Base-by-base conservation (phyloP, 2,113 vertebrate genomes). In the Nestor notabilis region DNA sequence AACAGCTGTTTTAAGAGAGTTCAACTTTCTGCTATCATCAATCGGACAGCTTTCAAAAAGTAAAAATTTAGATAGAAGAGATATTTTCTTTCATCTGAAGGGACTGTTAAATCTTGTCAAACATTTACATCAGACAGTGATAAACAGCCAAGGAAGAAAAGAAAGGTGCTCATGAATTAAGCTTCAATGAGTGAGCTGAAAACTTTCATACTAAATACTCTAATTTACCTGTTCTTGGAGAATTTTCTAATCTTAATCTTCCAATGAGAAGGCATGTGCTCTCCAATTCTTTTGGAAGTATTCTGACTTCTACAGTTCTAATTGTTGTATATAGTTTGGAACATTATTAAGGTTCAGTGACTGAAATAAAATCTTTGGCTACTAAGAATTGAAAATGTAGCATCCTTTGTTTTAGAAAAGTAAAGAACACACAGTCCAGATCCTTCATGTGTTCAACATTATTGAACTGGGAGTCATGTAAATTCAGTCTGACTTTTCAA, bases 401-500 rank as follows among this genome's bases (percentile, higher is more conserved):
- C 69, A 78, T 77, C 55, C 4, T 0, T 80, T 92, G 79, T 68
- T 83, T n/a, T 84, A 63, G 46, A 81, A 79, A 81, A 68, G 39
- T 17, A 83, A 92, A 86, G 58, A 75, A 31, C 53, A 7, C n/a
- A 56, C 35, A 83, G 43, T 65, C 66, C 77, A 87, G 60, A 56
- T 68, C 66, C 49, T 91, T 91, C 47, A 71, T 31, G 49, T 70
- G 27, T 56, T 93, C 68, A 52, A 4, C 17, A 35, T 95, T 86
- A 70, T 12, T 83, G 68, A 80, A 46, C 55, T 88, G 63, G 17
- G 85, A 47, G 64, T 78, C 71, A 53, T 70, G 44, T 63, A 71
- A 81, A 76, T 90, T 96, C 81, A 44, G 53, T 68, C 66, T 86
- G 50, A 93, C 46, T 94, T 95, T 88, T 90, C 78, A 85, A 28